phyloP scores from a whole-genome alignment of 2,888 invertebrate genomes.

The Lamellibrachia columna region DNA sequence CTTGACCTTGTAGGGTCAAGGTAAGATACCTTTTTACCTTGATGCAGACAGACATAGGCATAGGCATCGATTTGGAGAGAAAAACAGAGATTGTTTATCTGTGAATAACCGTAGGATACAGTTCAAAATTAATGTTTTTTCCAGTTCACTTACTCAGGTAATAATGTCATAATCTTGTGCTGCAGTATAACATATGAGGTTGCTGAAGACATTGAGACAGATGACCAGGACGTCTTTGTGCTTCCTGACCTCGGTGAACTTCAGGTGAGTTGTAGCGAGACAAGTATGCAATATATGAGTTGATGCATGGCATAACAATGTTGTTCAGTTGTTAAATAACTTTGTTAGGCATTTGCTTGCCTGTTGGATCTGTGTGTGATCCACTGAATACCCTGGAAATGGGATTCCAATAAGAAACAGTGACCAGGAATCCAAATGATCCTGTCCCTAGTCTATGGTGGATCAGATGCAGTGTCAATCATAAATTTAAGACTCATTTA shows the following conservation, averaged over 20 bases:
- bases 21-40: constrained; percentile 41
- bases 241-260: constrained; percentile 63
- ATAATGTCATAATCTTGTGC: constrained; percentile 16
- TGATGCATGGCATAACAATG: not conserved
- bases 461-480: no score
- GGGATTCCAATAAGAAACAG: no score
- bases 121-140: not conserved
- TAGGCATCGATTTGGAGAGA: not conserved
- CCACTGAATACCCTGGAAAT: no score
- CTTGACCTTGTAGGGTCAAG: constrained; percentile 62
- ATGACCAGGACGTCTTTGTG: constrained; percentile 67
- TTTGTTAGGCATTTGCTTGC: not conserved
- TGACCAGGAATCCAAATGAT: no score
- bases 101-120: not conserved
- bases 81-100: not conserved
- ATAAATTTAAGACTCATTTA: no score
- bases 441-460: no score
- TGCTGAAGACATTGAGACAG: constrained; percentile 33
- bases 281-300: not conserved
- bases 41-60: not conserved
- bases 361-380: no score
- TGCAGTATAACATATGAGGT: constrained; percentile 35
- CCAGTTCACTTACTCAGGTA: not conserved
- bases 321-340: not conserved
- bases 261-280: constrained; percentile 53